A percentile compares a stretch with the other conserved stretches of the same genome.
These are phyloP conservation scores for Callospermophilus lateralis DNA, from an alignment of 2,113 vertebrate species.

Conservation along the genomic window DNA sequence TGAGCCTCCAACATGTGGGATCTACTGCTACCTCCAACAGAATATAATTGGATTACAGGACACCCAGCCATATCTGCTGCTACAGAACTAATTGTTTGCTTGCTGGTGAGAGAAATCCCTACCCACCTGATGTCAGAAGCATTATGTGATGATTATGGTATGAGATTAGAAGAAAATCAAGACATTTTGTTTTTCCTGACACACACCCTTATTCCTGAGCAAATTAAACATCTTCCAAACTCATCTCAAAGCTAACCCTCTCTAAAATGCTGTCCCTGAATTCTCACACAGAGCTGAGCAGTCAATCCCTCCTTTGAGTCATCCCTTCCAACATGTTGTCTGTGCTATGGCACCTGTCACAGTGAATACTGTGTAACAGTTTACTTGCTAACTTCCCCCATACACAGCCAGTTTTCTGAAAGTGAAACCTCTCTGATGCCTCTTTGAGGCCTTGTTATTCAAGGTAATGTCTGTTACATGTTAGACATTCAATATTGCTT, in stretches of 20 bases:
- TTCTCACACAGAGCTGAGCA: not conserved
- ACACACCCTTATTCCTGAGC: not conserved
- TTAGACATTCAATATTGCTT: not conserved
- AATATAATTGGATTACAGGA: not conserved
- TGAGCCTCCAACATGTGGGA: not conserved
- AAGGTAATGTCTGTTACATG: not conserved
- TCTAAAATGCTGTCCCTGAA: not conserved
- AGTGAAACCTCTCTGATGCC: not conserved
- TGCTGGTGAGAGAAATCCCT: not conserved
- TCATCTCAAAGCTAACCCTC: not conserved
- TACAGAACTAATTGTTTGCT: not conserved
- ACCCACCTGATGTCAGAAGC: not conserved
- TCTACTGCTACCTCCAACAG: not conserved
- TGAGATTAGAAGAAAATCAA: not conserved
- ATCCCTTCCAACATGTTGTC: not conserved
- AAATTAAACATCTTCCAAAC: not conserved
- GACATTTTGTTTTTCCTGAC: not conserved
- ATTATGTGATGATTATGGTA: not conserved
- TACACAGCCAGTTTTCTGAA: not conserved
- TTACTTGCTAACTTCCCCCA: not conserved
- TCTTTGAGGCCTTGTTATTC: not conserved
- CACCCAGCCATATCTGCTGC: not conserved
- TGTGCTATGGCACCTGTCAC: not conserved
- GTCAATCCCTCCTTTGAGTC: not conserved
- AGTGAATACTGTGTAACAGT: not conserved